phyloP scores from a whole-genome alignment of 2,797 vertebrate species.

The Esox lucius region DNA sequence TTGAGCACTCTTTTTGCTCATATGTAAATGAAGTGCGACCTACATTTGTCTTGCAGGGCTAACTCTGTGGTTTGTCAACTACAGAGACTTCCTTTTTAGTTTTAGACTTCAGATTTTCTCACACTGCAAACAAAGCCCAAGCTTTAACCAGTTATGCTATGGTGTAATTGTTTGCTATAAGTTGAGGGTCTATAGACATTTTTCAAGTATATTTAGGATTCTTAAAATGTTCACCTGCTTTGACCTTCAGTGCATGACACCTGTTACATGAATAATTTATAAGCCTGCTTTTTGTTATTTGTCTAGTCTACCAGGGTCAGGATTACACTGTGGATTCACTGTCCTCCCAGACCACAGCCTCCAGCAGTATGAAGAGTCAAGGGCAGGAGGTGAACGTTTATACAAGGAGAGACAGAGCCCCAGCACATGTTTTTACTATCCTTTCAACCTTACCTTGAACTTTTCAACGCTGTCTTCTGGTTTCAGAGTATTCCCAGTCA shows the following conservation, averaged over 20 bases:
- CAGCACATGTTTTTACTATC: neutral
- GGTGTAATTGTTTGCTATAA: neutral
- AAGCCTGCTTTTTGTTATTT: neutral
- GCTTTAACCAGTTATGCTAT: neutral
- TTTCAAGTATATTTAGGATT: neutral
- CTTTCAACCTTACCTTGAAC: neutral
- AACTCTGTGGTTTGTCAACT: neutral
- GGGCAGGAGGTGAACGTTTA: neutral
- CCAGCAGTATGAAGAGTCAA: neutral
- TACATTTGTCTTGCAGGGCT: neutral
- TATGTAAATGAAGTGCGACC: neutral
- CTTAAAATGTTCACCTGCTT: neutral
- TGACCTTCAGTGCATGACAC: neutral
- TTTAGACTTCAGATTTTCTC: neutral
- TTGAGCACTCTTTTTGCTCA: neutral
- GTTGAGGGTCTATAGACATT: neutral
- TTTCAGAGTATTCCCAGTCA: neutral
- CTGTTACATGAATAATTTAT: neutral
- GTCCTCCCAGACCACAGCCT: neutral
- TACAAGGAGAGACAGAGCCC: neutral
- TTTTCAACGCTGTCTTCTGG: neutral
- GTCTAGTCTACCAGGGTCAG: neutral
- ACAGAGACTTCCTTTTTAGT: neutral
- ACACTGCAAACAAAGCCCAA: neutral
- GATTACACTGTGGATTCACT: neutral